Evolutionary conservation across 2,113 vertebrate species (phyloP), one percentile per base, ranked within the genome.

Genomic region (Xenopus laevis): DNA sequence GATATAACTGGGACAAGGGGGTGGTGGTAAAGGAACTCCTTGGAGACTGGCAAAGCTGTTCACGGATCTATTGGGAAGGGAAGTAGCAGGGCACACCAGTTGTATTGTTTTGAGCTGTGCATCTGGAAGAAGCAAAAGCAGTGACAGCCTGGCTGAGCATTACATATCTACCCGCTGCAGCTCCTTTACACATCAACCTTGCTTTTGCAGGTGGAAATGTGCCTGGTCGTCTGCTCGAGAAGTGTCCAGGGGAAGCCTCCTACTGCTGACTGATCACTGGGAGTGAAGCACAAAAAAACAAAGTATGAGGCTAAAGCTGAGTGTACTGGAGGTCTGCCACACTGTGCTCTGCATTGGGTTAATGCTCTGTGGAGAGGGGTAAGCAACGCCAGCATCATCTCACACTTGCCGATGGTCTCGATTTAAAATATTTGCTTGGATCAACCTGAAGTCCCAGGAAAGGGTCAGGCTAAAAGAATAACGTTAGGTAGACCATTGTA

Each of bases 301-400:
- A 66, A 76, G 66, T 10, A 76, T 76, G 73, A 69, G 73, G 61
- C 65, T 76, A 15, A 62, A 69, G 66, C 66, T 76, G 73, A 76
- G 65, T 15, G 58, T 40, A 47, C 15, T 76, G 66, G 73, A 76
- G 66, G 66, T 76, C 33, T 76, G 73, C 68, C 73, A 76, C 66
- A 69, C 66, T 16, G 73, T 76, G 46, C 58, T 76, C 45, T 76
- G 66, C 66, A 55, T 76, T 46, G 73, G 73, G 21, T 69, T 76
- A 68, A 69, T 69, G 73, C 66, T 76, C 18, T 69, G 73, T 46
- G 73, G 73, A 61, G 73, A 76, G 55, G 73, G 73, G 73, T 76
- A 63, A 76, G 73, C 5, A 12, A 33, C 21, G n/a, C 53, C 68
- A 18, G 9, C 21, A 16, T 23, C 13, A 9, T 27, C 23, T 27